Percentiles rank a stretch among this genome's conserved stretches.
Conservation (phyloP, 2,113 vertebrate species). For the Hemichromis elongatus region DNA sequence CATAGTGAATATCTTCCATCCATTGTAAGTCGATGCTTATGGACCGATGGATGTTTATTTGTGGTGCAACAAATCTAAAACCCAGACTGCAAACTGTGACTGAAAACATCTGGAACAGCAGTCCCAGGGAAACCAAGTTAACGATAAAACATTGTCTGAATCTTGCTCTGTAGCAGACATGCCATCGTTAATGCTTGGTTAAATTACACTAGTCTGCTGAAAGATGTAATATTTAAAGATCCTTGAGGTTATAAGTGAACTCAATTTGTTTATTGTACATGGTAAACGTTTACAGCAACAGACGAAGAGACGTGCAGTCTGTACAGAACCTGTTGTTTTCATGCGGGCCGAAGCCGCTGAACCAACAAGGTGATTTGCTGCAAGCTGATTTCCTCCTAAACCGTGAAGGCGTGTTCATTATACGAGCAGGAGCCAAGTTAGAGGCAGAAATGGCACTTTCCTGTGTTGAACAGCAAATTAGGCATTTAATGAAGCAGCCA, state of each 20-base stretch:
- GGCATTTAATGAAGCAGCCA: conserved; percentile 42
- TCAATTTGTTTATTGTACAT: background rate
- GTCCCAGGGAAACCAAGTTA: no score
- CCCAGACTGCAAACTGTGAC: background rate
- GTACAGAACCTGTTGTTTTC: background rate
- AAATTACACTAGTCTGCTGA: background rate
- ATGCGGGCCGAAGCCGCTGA: background rate
- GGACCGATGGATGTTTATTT: background rate
- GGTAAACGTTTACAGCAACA: background rate
- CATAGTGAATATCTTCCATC: background rate
- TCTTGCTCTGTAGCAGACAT: background rate
- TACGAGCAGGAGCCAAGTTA: background rate
- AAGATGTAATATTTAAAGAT: background rate
- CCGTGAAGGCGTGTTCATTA: background rate
- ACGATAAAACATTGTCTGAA: background rate
- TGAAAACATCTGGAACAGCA: background rate
- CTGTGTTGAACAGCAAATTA: conserved; percentile 11
- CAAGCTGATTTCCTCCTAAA: background rate
- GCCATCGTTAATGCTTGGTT: background rate
- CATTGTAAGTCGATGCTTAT: background rate
- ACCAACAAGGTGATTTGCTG: background rate
- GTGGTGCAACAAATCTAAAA: background rate
- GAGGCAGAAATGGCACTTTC: background rate
- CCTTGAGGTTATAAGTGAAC: no score
- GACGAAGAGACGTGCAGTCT: background rate